These are phyloP conservation scores for Eremophila alpestris DNA, from an alignment of 2,797 vertebrate species.

Conservation along the genomic window DNA sequence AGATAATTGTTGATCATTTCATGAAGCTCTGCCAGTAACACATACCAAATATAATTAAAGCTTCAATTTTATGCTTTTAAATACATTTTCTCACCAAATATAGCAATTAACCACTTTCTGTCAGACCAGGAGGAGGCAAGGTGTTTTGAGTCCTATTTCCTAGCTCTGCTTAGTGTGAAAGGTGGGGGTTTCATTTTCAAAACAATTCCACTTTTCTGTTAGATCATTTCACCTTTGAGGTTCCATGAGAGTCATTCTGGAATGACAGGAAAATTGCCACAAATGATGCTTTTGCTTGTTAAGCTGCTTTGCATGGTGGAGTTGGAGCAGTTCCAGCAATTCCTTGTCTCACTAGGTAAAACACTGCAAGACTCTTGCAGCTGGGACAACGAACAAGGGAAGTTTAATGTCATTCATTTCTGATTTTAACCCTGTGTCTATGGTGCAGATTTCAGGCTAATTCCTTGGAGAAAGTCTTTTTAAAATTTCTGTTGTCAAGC, in stretches of 20 bases:
- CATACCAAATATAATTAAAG: constrained; percentile 62
- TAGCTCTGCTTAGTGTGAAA: not conserved
- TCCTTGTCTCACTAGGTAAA: not conserved
- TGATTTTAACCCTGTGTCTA: not conserved
- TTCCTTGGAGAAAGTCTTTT: not conserved
- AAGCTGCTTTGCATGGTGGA: not conserved
- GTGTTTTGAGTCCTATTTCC: not conserved
- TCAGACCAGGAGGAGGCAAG: not conserved
- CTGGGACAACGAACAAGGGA: not conserved
- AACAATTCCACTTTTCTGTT: not conserved
- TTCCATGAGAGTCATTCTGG: not conserved
- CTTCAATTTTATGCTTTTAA: constrained; percentile 40
- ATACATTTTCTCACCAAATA: constrained; percentile 32
- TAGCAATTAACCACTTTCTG: constrained; percentile 14
- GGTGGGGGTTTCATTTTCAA: not conserved
- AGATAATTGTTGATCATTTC: constrained; percentile 71
- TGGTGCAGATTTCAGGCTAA: not conserved
- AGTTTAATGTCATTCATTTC: not conserved
- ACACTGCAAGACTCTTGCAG: not conserved
- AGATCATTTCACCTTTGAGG: not conserved
- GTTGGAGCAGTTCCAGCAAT: constrained; percentile 6
- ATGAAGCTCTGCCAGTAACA: constrained; percentile 47
- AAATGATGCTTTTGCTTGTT: not conserved
- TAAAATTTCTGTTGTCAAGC: not conserved
- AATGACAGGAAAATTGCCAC: not conserved